These are phyloP conservation scores for Trachymyrmex septentrionalis DNA, from an alignment of 1,140 invertebrate species.

Conservation along the genomic window DNA sequence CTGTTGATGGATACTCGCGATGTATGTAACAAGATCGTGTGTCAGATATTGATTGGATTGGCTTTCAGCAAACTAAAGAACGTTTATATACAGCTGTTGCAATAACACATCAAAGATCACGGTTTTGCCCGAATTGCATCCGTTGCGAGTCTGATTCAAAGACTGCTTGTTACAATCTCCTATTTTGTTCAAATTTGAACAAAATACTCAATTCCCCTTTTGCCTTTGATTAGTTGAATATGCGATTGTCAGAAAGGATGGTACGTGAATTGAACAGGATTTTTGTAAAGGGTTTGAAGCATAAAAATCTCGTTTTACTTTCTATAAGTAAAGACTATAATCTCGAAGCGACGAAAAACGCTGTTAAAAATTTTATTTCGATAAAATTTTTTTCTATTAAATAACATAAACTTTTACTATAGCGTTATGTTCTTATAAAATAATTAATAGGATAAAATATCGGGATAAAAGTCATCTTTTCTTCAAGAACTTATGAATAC, in stretches of 20 bases:
- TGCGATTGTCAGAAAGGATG: slow-evolving; percentile 2
- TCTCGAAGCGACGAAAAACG: background rate
- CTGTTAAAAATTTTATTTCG: slow-evolving; percentile 2
- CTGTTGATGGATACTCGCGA: background rate
- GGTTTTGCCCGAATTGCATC: slow-evolving; percentile 6
- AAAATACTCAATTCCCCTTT: background rate
- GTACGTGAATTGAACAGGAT: background rate
- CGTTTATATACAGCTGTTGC: slow-evolving; percentile 1
- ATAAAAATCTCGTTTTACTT: background rate
- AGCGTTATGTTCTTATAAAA: background rate
- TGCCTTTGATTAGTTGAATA: slow-evolving; percentile 1
- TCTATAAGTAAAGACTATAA: no score
- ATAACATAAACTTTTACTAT: background rate
- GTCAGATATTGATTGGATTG: slow-evolving; percentile 33
- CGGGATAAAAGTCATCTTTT: background rate
- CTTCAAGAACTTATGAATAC: background rate
- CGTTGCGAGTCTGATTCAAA: slow-evolving; percentile 17
- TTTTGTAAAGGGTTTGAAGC: background rate
- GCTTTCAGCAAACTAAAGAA: slow-evolving; percentile 20
- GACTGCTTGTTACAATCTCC: slow-evolving; percentile 3
- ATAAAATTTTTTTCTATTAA: background rate
- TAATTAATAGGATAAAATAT: background rate
- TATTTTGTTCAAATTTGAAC: slow-evolving; percentile 4
- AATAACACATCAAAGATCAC: slow-evolving; percentile 27
- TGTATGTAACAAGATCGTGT: background rate